Evolutionary conservation across 2,113 vertebrate species (phyloP).

Genomic region (Chaetodon auriga): DNA sequence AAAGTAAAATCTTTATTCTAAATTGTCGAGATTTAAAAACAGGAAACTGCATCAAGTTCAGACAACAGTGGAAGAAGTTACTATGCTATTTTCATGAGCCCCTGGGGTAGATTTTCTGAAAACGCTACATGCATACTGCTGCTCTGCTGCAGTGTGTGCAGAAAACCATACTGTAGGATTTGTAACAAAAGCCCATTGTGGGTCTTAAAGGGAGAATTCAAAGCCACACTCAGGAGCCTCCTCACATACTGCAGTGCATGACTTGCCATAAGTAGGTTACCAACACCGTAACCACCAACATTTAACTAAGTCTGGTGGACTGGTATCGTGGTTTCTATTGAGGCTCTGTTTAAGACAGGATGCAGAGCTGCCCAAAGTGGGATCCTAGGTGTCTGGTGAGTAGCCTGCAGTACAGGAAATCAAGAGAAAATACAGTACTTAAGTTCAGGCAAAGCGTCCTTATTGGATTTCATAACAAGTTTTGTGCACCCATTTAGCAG

Average conservation of each 20-base stretch:
- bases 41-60: neutral
- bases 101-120: neutral
- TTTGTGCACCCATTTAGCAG: slow-evolving; percentile 14
- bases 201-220: slow-evolving; percentile 6
- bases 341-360: neutral
- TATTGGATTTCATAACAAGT: slow-evolving; percentile 41
- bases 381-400: slow-evolving; percentile 1
- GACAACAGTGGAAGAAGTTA: neutral
- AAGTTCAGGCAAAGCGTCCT: slow-evolving; percentile 12
- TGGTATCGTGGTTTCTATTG: neutral
- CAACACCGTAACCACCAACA: slow-evolving; percentile 35
- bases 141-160: neutral
- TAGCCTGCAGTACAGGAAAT: neutral
- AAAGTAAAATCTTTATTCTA: neutral
- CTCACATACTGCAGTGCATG: slow-evolving; percentile 26
- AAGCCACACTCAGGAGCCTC: neutral
- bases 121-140: neutral
- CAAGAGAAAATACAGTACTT: neutral
- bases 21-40: neutral
- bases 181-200: neutral
- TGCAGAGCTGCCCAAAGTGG: neutral
- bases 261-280: slow-evolving; percentile 55
- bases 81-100: neutral
- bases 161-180: neutral
- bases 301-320: slow-evolving; percentile 22